A percentile compares a stretch with the other conserved stretches of the same genome.
Conservation (phyloP, 2,113 vertebrate species). For the Uria aalge region DNA sequence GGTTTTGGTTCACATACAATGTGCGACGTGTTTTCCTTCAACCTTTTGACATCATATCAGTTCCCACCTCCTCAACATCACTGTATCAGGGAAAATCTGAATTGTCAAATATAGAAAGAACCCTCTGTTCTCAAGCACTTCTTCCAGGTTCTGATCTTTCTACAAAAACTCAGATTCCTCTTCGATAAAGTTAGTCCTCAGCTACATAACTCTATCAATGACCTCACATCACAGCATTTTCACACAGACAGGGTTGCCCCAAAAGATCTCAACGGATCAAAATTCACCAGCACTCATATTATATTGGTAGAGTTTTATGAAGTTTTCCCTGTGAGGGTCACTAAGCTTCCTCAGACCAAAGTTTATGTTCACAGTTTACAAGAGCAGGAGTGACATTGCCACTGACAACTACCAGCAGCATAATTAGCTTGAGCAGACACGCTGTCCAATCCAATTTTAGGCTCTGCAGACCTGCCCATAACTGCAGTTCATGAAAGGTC, state of each 20-base stretch:
- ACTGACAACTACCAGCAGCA: conserved; percentile 28
- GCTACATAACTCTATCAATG: background rate
- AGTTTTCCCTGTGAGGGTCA: background rate
- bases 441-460: conserved; percentile 48
- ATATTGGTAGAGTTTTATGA: background rate
- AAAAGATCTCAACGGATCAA: background rate
- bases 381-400: background rate
- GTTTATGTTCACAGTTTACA: conserved; percentile 3
- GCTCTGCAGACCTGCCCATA: conserved; percentile 27
- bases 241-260: background rate
- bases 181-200: background rate
- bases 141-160: background rate
- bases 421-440: conserved; percentile 25
- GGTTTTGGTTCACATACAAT: background rate
- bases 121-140: background rate
- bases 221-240: background rate
- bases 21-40: background rate
- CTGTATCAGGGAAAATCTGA: background rate
- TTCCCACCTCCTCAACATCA: background rate
- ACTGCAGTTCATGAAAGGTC: conserved; percentile 38
- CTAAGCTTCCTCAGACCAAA: background rate
- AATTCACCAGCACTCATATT: background rate
- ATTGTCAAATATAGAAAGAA: background rate
- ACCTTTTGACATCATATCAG: background rate
- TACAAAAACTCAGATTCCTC: background rate